phyloP scores from a whole-genome alignment of 2,113 vertebrate genomes.

The Phalacrocorax aristotelis region DNA sequence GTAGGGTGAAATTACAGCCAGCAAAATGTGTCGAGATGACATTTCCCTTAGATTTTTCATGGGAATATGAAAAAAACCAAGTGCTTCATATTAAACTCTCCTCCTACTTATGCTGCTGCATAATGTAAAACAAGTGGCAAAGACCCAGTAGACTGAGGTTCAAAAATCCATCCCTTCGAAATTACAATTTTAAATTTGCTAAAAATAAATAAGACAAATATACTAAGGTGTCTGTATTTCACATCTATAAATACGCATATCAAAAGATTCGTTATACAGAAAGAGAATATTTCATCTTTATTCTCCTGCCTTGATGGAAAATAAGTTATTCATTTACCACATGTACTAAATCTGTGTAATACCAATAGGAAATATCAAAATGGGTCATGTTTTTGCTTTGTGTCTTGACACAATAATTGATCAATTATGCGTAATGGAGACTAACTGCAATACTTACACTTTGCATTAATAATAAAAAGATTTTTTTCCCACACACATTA shows the following conservation, averaged over 20 bases:
- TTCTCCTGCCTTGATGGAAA: not conserved
- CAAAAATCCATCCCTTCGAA: not conserved
- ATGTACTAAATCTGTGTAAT: not conserved
- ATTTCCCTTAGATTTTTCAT: not conserved
- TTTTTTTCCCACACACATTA: not conserved
- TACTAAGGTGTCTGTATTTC: not conserved
- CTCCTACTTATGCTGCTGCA: not conserved
- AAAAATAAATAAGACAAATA: not conserved
- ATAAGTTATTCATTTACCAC: not conserved
- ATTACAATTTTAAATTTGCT: not conserved
- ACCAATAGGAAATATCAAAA: not conserved
- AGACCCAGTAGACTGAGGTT: not conserved
- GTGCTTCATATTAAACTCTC: not conserved
- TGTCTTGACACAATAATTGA: slow-evolving; percentile 22
- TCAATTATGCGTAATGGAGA: slow-evolving; percentile 37
- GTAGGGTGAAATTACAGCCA: not conserved
- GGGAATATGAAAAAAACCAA: not conserved
- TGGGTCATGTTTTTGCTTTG: slow-evolving; percentile 17
- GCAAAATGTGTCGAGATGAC: not conserved
- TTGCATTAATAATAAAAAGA: not conserved
- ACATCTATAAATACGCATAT: not conserved
- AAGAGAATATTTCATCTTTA: not conserved
- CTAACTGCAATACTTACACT: not conserved
- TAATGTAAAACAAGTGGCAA: not conserved
- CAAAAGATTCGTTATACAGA: not conserved